Evolutionary conservation across 2,797 vertebrate genomes (phyloP).

Genomic region (Neosilurus hyrtlii): DNA sequence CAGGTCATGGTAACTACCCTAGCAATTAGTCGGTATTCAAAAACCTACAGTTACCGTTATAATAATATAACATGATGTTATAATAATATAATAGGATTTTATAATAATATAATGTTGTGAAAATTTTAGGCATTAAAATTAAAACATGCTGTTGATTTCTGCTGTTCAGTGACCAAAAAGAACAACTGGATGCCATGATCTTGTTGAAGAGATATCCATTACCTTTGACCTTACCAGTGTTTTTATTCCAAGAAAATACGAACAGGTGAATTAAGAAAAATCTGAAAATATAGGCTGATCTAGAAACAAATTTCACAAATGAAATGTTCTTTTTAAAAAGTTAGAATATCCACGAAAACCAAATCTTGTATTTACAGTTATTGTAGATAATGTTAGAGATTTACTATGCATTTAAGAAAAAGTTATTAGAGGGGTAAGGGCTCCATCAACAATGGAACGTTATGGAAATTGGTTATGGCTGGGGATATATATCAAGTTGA

Average conservation of each 20-base stretch:
- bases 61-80: slow-evolving; percentile 10
- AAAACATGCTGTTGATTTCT: not conserved
- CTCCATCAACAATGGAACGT: no score
- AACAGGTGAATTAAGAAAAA: not conserved
- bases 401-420: not conserved
- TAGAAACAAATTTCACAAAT: not conserved
- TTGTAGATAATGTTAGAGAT: not conserved
- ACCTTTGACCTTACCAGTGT: slow-evolving; percentile 53
- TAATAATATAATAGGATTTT: no score
- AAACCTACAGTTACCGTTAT: not conserved
- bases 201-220: slow-evolving; percentile 61
- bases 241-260: not conserved
- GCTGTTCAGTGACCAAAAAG: not conserved
- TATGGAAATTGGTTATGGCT: not conserved
- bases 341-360: not conserved
- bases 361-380: not conserved
- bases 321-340: not conserved
- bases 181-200: slow-evolving; percentile 59
- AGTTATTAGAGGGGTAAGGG: not conserved
- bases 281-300: not conserved
- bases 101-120: not conserved
- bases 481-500: not conserved
- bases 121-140: not conserved
- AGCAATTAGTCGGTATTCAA: not conserved
- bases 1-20: not conserved